Conservation (phyloP, 1,140 invertebrate genomes). For the Ridgeia piscesae region DNA sequence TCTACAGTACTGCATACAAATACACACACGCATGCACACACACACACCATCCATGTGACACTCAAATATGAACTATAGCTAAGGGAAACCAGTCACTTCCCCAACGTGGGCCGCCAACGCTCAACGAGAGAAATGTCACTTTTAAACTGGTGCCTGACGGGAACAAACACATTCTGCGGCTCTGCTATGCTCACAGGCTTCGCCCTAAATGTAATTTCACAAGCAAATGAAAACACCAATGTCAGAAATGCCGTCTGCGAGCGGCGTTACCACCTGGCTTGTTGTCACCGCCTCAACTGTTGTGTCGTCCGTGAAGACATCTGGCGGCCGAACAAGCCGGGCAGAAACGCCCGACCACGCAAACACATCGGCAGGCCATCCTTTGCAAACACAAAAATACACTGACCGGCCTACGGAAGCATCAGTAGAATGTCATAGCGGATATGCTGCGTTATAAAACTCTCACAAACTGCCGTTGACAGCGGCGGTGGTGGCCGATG, state of each 20-base stretch:
- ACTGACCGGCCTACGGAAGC: background rate
- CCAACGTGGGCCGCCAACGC: background rate
- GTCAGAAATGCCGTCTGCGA: background rate
- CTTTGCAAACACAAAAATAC: constrained; percentile 1
- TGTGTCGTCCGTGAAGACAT: background rate
- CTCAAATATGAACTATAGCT: background rate
- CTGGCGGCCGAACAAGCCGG: background rate
- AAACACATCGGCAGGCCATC: background rate
- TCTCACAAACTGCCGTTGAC: background rate
- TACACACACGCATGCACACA: background rate
- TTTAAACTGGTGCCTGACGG: background rate
- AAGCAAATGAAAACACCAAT: constrained; percentile 6
- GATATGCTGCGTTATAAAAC: background rate
- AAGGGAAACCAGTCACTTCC: background rate
- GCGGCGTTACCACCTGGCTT: background rate
- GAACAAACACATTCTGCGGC: background rate
- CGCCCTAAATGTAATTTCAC: background rate
- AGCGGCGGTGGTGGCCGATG: background rate
- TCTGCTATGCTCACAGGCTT: background rate
- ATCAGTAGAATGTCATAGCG: background rate
- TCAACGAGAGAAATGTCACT: background rate
- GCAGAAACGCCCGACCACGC: background rate
- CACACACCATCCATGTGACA: background rate
- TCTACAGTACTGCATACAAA: background rate
- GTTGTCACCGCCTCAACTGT: background rate